Base-by-base conservation (phyloP, 2,888 invertebrate species). In the Apomyelois bistriatella region DNA sequence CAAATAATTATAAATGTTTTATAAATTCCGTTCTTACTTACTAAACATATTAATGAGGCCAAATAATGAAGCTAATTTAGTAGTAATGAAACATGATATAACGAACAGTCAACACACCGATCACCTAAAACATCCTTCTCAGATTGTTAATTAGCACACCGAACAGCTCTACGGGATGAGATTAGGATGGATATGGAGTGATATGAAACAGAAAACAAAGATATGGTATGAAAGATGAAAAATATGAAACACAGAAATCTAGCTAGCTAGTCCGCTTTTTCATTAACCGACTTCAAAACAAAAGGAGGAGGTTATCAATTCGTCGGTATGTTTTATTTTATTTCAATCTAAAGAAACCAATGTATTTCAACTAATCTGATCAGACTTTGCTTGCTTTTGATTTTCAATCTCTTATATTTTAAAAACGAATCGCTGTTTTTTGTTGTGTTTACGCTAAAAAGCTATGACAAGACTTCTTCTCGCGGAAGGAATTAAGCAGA, bases 151-250 rank as follows among this genome's bases (percentile, higher is more conserved):
- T 62, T 66, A 73, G 66, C 74, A 74, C 74, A 65, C 61, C 49
- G 54, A 71, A 74, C 70, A 76, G 72, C 75, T 72, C 72, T 73
- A 76, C 58, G 64, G 57, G 58, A 77, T 77, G 72, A 62, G 64
- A 62, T 64, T 16, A 58, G 71, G 72, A 73, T 62, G 60, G 22
- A 28, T 1, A 73, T 82, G 60, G 77, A 80, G 82, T 81, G 59
- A 57, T 55, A 54, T 69, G 62, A 60, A 55, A 60, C 56, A 49
- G 64, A 58, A 60, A 58, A 60, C 63, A 56, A 60, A 68, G 56
- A 50, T 54, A 72, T 70, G 68, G 54, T 48, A 72, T 76, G 74
- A 58, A 40, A 40, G 59, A 73, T 72, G 72, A 56, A 50, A 67
- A 62, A 62, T 1, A 40, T 40, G 40, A 40, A 4, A 13, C 40